Conservation (phyloP, 2,888 invertebrate genomes). For the Hartigia nigra region DNA sequence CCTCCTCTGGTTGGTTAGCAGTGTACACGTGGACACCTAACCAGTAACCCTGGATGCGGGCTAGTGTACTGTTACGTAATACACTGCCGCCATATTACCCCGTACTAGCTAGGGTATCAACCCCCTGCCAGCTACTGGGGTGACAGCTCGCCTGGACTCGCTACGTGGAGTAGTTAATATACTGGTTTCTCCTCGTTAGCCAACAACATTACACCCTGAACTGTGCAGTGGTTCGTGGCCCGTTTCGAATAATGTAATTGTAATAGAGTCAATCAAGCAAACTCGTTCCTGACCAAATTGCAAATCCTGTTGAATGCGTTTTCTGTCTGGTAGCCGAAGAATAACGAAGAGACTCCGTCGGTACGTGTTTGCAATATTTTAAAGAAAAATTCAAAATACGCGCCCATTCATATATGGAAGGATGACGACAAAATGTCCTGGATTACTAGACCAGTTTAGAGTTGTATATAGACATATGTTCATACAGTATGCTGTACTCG, state of each 20-base stretch:
- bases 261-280: conserved; percentile 30
- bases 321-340: neutral
- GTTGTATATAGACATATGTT: neutral
- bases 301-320: neutral
- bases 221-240: neutral
- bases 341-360: neutral
- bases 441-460: neutral
- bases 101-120: conserved; percentile 42
- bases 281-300: neutral
- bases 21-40: conserved; percentile 44
- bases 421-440: neutral
- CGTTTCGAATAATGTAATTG: conserved; percentile 33
- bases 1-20: conserved; percentile 27
- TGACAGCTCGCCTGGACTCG: conserved; percentile 40
- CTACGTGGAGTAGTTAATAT: conserved; percentile 50
- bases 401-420: neutral
- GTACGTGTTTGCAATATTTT: neutral
- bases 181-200: conserved; percentile 59
- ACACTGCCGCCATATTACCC: conserved; percentile 51
- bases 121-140: conserved; percentile 32
- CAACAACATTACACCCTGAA: conserved; percentile 6
- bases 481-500: neutral
- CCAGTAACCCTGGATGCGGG: conserved; percentile 40
- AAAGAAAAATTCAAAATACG: neutral
- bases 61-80: conserved; percentile 55